Evolutionary conservation across 1,140 invertebrate genomes (phyloP).

Genomic region (Lethocerus indicus): DNA sequence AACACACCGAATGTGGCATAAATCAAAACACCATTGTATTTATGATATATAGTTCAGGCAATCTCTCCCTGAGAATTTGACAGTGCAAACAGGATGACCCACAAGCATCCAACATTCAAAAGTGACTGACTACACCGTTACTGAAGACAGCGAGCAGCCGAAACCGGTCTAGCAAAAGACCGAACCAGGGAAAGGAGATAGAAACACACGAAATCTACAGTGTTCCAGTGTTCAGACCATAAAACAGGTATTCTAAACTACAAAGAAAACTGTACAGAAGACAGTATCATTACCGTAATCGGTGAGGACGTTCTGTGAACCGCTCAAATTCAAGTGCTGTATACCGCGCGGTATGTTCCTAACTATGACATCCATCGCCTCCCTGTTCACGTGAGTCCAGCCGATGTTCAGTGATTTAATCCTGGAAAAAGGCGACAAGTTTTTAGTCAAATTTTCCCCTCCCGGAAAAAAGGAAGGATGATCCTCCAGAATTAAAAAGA

Average conservation of each 20-base stretch:
- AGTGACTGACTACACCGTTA: background rate
- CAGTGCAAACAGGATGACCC: background rate
- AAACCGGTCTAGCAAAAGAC: background rate
- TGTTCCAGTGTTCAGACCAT: background rate
- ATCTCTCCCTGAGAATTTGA: background rate
- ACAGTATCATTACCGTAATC: constrained; percentile 47
- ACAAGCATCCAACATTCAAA: background rate
- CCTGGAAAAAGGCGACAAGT: constrained; percentile 37
- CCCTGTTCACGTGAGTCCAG: constrained; percentile 53
- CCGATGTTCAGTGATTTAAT: constrained; percentile 58
- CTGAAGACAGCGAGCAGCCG: background rate
- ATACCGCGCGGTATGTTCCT: constrained; percentile 40
- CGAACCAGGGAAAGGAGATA: background rate
- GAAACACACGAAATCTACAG: background rate
- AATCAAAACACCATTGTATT: background rate
- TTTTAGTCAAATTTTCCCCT: too few relatives aligned
- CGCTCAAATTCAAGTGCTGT: constrained; percentile 60
- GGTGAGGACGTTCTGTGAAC: constrained; percentile 51
- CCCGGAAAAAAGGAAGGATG: too few relatives aligned
- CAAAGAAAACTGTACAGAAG: constrained; percentile 9
- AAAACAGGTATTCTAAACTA: background rate
- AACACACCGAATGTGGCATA: background rate
- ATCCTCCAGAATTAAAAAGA: too few relatives aligned
- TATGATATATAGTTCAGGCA: background rate
- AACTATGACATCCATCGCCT: constrained; percentile 41